Percentiles rank a stretch among this genome's conserved stretches.
Conservation (phyloP, 2,797 vertebrate species). For the Muscicapa comitata region DNA sequence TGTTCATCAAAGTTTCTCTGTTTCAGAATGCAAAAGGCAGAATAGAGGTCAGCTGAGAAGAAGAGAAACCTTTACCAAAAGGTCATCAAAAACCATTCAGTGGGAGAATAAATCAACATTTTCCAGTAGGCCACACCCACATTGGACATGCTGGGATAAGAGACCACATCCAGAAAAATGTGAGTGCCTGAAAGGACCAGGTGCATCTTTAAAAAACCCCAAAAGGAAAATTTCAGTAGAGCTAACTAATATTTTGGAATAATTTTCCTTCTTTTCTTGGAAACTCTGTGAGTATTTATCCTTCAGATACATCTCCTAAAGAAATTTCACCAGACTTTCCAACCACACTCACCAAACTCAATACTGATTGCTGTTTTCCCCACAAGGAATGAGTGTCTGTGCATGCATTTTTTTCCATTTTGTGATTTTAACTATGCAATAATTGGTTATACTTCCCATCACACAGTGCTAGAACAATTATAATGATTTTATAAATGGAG, state of each 20-base stretch:
- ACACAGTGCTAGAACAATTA: neutral
- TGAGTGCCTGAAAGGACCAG: neutral
- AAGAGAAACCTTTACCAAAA: neutral
- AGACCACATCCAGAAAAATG: neutral
- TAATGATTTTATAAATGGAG: neutral
- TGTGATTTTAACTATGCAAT: neutral
- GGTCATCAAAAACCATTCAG: neutral
- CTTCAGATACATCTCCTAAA: neutral
- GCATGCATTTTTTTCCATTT: neutral
- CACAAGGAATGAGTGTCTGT: neutral
- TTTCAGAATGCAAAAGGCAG: neutral
- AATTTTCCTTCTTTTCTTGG: neutral
- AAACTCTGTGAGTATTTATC: neutral
- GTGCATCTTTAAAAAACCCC: rapidly evolving
- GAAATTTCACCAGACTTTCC: neutral
- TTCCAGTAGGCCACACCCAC: neutral
- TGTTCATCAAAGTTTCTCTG: neutral
- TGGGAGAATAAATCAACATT: neutral
- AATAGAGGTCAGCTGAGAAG: neutral
- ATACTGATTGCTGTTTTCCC: neutral
- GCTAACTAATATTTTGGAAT: neutral
- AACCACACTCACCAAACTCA: neutral
- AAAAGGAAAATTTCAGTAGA: neutral
- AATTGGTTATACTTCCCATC: neutral
- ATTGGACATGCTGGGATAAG: neutral